Evolutionary conservation across 2,797 vertebrate genomes (phyloP), one percentile per base, ranked within the genome.

Genomic region (Linurgus olivaceus): DNA sequence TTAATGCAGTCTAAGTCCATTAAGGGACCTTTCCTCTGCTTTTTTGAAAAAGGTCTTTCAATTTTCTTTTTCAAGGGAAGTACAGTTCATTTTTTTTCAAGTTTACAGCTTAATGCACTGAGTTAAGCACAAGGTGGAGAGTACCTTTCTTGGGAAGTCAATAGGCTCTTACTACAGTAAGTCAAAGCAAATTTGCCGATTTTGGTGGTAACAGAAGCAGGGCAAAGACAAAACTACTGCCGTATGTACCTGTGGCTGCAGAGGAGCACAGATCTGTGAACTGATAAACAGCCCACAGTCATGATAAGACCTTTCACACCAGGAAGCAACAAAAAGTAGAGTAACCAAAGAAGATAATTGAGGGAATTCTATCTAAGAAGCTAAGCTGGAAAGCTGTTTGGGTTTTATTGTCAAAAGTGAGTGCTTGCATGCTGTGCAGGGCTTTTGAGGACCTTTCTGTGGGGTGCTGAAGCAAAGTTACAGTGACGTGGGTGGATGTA

Each of bases 1-100:
- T 93, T 91, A 91, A 82, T 93, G 66, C 28, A 92, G 44, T 66
- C 40, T 61, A 55, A 79, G 80, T 88, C 85, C 80, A 93, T 87
- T 91, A 90, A 82, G 33, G 23, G 58, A 88, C 67, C 31, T 76
- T 92, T 59, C 28, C n/a, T 67, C 6, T 91, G 35, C 18, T 74
- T 62, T 93, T 95, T 87, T 18, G 4, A 17, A 66, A 93, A 73
- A 82, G 26, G 38, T 62, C 18, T 90, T 91, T 93, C 78, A 57
- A 66, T 86, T 88, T 92, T 87, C 15, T 38, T 90, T 91, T 92
- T 85, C 26, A 75, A 83, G 33, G 45, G 55, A 87, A 94, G 63
- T 38, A 59, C 31, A 4, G n/a, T 67, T 75, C 18, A 28, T 16
- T 59, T 61, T 66, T 71, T 45, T 20, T 2, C 35, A 57, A 33